Conservation (phyloP, 2,797 vertebrate species). For the Myripristis murdjan region DNA sequence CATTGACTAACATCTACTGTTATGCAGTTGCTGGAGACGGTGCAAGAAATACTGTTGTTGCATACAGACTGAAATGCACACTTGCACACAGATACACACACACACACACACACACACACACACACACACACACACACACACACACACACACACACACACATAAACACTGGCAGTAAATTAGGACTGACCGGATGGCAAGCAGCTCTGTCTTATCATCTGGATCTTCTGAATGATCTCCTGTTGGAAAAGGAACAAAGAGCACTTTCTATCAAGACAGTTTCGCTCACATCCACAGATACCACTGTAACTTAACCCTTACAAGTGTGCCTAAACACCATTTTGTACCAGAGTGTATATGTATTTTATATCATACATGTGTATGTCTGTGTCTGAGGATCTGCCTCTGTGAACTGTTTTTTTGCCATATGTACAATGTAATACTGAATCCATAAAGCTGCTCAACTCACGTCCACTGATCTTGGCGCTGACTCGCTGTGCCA, state of each 20-base stretch:
- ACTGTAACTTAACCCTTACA: no score
- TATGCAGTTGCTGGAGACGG: background rate
- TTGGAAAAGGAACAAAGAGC: slow-evolving; percentile 45
- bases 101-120: slow-evolving; percentile 3
- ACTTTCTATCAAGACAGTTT: no score
- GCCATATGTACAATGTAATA: background rate
- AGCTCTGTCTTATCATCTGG: slow-evolving; percentile 89
- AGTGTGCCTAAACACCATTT: no score
- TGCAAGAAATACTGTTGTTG: background rate
- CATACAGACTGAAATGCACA: background rate
- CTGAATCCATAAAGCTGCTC: background rate
- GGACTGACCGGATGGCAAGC: slow-evolving; percentile 90
- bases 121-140: slow-evolving; percentile 25
- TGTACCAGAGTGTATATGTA: no score
- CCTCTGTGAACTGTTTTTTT: background rate
- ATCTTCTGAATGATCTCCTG: slow-evolving; percentile 88
- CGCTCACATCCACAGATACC: no score
- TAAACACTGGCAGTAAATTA: background rate
- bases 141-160: slow-evolving; percentile 16
- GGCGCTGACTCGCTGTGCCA: slow-evolving; percentile 84
- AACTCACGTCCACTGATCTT: slow-evolving; percentile 90
- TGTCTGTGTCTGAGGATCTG: slow-evolving; percentile 10
- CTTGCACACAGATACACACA: background rate
- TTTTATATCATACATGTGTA: no score
- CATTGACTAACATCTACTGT: slow-evolving; percentile 10